Evolutionary conservation across 2,113 vertebrate species (phyloP).

Genomic region (Brachyistius frenatus): DNA sequence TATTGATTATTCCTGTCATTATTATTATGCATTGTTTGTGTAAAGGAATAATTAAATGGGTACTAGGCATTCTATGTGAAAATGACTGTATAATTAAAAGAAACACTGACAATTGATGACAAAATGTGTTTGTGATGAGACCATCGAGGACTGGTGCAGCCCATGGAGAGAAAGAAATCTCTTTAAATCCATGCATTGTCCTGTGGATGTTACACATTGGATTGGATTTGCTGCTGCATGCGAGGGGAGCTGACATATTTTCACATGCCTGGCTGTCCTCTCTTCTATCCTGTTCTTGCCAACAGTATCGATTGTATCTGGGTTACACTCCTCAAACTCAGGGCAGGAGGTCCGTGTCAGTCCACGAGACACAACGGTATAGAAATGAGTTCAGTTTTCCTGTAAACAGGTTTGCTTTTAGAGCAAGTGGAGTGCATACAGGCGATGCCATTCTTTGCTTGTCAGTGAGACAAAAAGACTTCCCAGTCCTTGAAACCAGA

Average conservation of each 20-base stretch:
- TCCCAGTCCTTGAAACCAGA: slow-evolving; percentile 32
- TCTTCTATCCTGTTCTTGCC: slow-evolving; percentile 30
- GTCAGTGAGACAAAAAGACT: slow-evolving; percentile 23
- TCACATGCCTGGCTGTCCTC: slow-evolving; percentile 34
- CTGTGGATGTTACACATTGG: slow-evolving; percentile 33
- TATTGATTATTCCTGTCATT: slow-evolving; percentile 59
- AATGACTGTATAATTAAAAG: slow-evolving; percentile 68
- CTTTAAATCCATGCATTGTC: slow-evolving; percentile 30
- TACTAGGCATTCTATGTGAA: slow-evolving; percentile 62
- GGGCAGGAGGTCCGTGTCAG: not conserved
- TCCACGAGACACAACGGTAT: slow-evolving; percentile 3
- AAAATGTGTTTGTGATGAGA: slow-evolving; percentile 44
- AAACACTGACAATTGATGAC: slow-evolving; percentile 38
- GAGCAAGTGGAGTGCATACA: slow-evolving; percentile 6
- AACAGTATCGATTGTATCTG: slow-evolving; percentile 49
- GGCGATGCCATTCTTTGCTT: slow-evolving; percentile 1
- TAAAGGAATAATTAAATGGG: slow-evolving; percentile 60
- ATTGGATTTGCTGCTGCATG: slow-evolving; percentile 42
- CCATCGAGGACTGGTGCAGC: not conserved
- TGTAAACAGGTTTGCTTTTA: slow-evolving; percentile 37
- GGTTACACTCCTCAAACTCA: slow-evolving; percentile 42
- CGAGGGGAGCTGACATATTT: slow-evolving; percentile 50
- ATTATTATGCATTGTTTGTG: slow-evolving; percentile 67
- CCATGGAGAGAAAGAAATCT: not conserved
- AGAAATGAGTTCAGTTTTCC: slow-evolving; percentile 3